Evolutionary conservation across 2,888 invertebrate genomes (phyloP), one percentile per base, ranked within the genome.

Genomic region (Troides oblongomaculatus): DNA sequence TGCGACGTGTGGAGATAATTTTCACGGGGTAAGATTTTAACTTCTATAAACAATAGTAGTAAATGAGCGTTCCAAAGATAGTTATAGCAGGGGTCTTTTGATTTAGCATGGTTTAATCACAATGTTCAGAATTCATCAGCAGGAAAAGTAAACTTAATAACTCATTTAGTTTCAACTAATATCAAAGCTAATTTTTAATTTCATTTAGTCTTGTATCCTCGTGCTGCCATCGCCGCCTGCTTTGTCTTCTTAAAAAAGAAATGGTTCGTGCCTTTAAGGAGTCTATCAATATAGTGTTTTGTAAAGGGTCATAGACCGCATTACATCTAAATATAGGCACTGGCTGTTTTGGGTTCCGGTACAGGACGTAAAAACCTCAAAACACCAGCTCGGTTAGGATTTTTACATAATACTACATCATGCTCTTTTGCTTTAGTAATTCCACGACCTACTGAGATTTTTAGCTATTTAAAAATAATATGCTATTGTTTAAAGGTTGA

Each of bases 1-100:
- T 70, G 79, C 86, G 58, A 83, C 79, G 66, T 92, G 91, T 75
- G 78, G 78, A 70, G 90, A 92, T 75, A 85, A 81, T 74, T 87
- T 88, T 73, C 79, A 78, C 70, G 74, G 77, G 82, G 87, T 88
- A 74, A 77, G 79, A 66, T 46, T 30, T 53, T 53, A n/a, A 18
- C 0, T 53, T 53, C n/a, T 4, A n/a, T 53, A 18, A 18, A 18
- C 10, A 53, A n/a, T 53, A n/a, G n/a, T 53, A 53, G 7, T 53
- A 53, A 53, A n/a, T 1, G 14, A 2, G 4, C 2, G 12, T 14
- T 12, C 14, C 2, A 46, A 46, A 12, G 14, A 46, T 4, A 1
- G 46, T 46, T 14, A 46, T 14, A 14, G 6, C 53, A 53, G 5
- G 50, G 10, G 1, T 17, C 18, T 12, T 17, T 14, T 17, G 10